Percentiles rank a stretch among this genome's conserved stretches.
phyloP scores from a whole-genome alignment of 2,888 invertebrate genomes.

The Euplexia lucipara region DNA sequence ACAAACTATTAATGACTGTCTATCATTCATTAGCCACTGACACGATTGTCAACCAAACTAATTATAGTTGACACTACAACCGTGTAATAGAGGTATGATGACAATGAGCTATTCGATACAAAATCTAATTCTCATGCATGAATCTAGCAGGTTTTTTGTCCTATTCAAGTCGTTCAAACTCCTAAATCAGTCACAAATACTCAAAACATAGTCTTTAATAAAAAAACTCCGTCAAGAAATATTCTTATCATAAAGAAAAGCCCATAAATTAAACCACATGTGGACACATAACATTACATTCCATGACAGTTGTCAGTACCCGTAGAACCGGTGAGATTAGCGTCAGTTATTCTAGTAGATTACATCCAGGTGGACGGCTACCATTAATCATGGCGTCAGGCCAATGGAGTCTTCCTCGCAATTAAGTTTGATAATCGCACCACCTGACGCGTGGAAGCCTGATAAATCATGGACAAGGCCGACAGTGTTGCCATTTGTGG shows the following conservation, averaged over 20 bases:
- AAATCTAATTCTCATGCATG: slow-evolving; percentile 7
- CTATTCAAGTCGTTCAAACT: neutral
- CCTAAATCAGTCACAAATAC: neutral
- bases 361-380: slow-evolving; percentile 44
- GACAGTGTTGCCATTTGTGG: slow-evolving; percentile 6
- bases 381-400: slow-evolving; percentile 56
- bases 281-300: slow-evolving; percentile 12
- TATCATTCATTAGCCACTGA: too few relatives aligned
- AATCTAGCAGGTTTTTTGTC: neutral
- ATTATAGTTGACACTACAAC: too few relatives aligned
- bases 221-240: too few relatives aligned
- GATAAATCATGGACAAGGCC: slow-evolving; percentile 60
- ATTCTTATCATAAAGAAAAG: slow-evolving; percentile 11
- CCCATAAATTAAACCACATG: slow-evolving; percentile 7
- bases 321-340: slow-evolving; percentile 38
- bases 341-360: slow-evolving; percentile 53
- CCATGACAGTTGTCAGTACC: slow-evolving; percentile 35
- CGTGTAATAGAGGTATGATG: neutral
- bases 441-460: slow-evolving; percentile 60
- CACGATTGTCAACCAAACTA: too few relatives aligned
- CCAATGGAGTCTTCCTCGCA: slow-evolving; percentile 54
- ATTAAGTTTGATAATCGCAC: slow-evolving; percentile 63
- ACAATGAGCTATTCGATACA: neutral
- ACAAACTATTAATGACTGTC: neutral
- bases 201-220: neutral